These are phyloP conservation scores for Thymelicus sylvestris DNA, from an alignment of 2,888 invertebrate genomes.

Conservation along the genomic window DNA sequence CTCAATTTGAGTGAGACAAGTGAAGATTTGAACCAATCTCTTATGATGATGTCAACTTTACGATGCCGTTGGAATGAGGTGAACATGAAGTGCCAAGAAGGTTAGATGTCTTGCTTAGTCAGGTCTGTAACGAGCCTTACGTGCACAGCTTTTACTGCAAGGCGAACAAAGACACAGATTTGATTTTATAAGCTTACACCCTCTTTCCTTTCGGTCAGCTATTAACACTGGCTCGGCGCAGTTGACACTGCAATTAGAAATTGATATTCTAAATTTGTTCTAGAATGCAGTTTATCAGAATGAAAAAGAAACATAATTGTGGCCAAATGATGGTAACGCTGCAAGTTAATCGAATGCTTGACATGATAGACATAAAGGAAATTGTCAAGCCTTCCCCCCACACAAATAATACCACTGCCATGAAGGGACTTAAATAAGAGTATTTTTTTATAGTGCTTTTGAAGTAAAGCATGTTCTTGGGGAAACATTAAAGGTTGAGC, in stretches of 20 bases:
- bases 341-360: neutral
- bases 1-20: neutral
- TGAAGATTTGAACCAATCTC: neutral
- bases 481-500: neutral
- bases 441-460: neutral
- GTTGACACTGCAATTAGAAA: slow-evolving; percentile 21
- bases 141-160: slow-evolving; percentile 42
- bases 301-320: neutral
- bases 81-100: slow-evolving; percentile 38
- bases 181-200: slow-evolving; percentile 43
- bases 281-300: neutral
- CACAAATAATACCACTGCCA: neutral
- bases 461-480: neutral
- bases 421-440: neutral
- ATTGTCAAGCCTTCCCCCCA: neutral
- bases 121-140: slow-evolving; percentile 40
- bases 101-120: slow-evolving; percentile 13
- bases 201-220: slow-evolving; percentile 40
- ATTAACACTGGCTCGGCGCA: slow-evolving; percentile 39
- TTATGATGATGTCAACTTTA: neutral
- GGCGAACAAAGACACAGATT: slow-evolving; percentile 44
- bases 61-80: neutral
- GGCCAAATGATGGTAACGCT: neutral
- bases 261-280: slow-evolving; percentile 1
- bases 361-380: neutral